Percentiles rank a stretch among this genome's conserved stretches.
These are phyloP conservation scores for Lordiphosa stackelbergi DNA, from an alignment of 1,140 invertebrate genomes.

Conservation along the genomic window DNA sequence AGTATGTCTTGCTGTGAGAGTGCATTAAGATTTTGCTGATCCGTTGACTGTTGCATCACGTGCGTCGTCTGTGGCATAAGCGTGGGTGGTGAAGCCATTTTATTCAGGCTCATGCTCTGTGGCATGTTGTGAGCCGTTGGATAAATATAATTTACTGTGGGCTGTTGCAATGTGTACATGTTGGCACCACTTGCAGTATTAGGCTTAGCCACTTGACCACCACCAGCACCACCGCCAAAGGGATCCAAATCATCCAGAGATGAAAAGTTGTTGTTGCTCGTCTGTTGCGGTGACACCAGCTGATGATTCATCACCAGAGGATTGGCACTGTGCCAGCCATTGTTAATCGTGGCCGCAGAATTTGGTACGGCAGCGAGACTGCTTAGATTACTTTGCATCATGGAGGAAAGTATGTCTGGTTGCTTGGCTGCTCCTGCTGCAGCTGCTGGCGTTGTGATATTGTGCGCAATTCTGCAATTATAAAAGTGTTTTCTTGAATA, in stretches of 20 bases:
- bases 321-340: conserved; percentile 68
- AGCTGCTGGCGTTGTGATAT: conserved; percentile 10
- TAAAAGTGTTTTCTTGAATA: conserved; percentile 33
- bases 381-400: conserved; percentile 67
- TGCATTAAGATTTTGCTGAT: conserved; percentile 68
- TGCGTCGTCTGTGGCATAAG: conserved; percentile 49
- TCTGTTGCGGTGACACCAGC: conserved; percentile 54
- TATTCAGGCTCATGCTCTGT: conserved; percentile 34
- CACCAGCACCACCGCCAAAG: conserved; percentile 43
- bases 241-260: conserved; percentile 69
- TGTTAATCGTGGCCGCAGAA: conserved; percentile 27
- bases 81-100: conserved; percentile 34
- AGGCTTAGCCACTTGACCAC: conserved; percentile 26
- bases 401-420: conserved; percentile 61
- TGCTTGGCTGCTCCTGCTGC: conserved; percentile 22
- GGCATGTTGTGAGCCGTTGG: conserved; percentile 49
- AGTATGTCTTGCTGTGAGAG: conserved; percentile 73
- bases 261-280: conserved; percentile 63
- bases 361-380: conserved; percentile 17
- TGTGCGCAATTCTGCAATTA: conserved; percentile 67
- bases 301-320: conserved; percentile 72
- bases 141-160: conserved; percentile 70
- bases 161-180: conserved; percentile 63
- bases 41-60: conserved; percentile 28
- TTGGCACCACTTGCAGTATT: conserved; percentile 55